Evolutionary conservation across 2,888 invertebrate genomes (phyloP).

Genomic region (Volucella inanis): DNA sequence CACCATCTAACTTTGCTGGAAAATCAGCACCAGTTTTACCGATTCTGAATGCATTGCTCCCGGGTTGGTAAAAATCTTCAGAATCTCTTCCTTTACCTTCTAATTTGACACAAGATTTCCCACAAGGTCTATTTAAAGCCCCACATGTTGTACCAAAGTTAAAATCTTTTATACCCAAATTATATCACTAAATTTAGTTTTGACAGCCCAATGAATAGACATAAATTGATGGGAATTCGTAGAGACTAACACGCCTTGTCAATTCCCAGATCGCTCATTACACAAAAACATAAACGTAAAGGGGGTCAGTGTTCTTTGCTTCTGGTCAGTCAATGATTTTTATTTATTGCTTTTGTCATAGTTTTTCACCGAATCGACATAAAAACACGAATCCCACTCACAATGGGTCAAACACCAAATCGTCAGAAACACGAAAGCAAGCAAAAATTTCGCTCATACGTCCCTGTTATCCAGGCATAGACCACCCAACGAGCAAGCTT

Average conservation of each 20-base stretch:
- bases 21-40: no score
- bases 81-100: no score
- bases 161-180: background rate
- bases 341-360: slow-evolving; percentile 56
- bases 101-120: no score
- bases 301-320: slow-evolving; percentile 16
- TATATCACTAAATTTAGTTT: slow-evolving; percentile 12
- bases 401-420: slow-evolving; percentile 29
- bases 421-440: slow-evolving; percentile 32
- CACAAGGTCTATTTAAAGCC: no score
- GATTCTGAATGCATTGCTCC: no score
- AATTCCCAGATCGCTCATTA: slow-evolving; percentile 29
- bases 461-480: background rate
- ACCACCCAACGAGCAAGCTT: slow-evolving; percentile 6
- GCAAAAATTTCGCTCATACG: slow-evolving; percentile 18
- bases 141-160: no score
- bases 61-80: no score
- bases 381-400: slow-evolving; percentile 6
- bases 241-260: background rate
- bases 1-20: no score
- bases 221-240: background rate
- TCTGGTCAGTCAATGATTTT: slow-evolving; percentile 49
- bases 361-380: slow-evolving; percentile 59
- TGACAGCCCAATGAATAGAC: background rate
- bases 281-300: background rate